Percentiles rank a stretch among this genome's conserved stretches.
These are phyloP conservation scores for Conus canariensis DNA, from an alignment of 2,888 invertebrate species.

Conservation along the genomic window DNA sequence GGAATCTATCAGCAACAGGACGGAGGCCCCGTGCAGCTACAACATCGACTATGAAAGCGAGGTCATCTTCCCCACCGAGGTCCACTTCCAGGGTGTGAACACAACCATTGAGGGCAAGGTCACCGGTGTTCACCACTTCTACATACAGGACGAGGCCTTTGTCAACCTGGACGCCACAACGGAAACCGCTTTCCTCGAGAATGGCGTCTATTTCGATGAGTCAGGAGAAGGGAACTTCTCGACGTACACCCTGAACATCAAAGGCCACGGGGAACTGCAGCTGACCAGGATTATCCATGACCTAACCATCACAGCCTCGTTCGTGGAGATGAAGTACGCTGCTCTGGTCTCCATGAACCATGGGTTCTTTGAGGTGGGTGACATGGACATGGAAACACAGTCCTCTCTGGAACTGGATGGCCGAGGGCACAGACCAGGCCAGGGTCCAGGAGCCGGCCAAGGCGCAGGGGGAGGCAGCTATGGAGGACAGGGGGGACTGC, in stretches of 20 bases:
- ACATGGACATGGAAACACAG: slow-evolving; percentile 63
- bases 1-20: slow-evolving; percentile 64
- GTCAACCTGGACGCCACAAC: slow-evolving; percentile 60
- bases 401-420: slow-evolving; percentile 60
- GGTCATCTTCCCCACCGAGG: slow-evolving; percentile 66
- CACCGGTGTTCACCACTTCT: slow-evolving; percentile 66
- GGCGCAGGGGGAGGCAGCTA: slow-evolving; percentile 59
- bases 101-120: slow-evolving; percentile 62
- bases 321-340: slow-evolving; percentile 64
- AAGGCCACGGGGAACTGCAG: slow-evolving; percentile 57
- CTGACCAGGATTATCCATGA: slow-evolving; percentile 56
- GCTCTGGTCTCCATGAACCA: slow-evolving; percentile 66
- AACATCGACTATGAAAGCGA: slow-evolving; percentile 64
- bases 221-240: slow-evolving; percentile 65
- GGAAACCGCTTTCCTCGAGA: slow-evolving; percentile 64
- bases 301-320: slow-evolving; percentile 60
- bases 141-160: slow-evolving; percentile 60
- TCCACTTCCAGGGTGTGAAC: slow-evolving; percentile 65
- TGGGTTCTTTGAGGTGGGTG: slow-evolving; percentile 62
- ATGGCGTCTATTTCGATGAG: slow-evolving; percentile 54
- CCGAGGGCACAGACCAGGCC: slow-evolving; percentile 53
- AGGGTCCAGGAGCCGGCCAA: slow-evolving; percentile 58
- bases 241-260: slow-evolving; percentile 63
- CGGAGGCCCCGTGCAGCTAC: slow-evolving; percentile 69
- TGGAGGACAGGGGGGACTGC: slow-evolving; percentile 62